phyloP scores from a whole-genome alignment of 2,113 vertebrate species.

The Limanda limanda region DNA sequence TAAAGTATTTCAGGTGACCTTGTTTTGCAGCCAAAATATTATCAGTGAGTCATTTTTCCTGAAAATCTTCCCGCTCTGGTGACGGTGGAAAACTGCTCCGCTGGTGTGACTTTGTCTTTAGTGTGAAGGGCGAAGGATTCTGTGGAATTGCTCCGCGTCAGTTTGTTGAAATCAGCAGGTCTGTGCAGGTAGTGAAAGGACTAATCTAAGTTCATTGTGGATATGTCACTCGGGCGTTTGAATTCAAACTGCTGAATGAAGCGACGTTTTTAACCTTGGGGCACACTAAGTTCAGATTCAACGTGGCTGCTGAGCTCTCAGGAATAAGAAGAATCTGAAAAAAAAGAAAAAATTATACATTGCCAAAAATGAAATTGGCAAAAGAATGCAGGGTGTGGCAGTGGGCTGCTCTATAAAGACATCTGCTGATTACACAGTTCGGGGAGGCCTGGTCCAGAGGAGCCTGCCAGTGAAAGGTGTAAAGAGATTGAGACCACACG shows the following conservation, averaged over 20 bases:
- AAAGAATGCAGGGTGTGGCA: conserved; percentile 62
- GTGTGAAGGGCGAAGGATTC: conserved; percentile 48
- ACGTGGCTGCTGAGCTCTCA: conserved; percentile 63
- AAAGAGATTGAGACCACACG: conserved; percentile 76
- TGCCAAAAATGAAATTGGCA: conserved; percentile 70
- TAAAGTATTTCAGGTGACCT: too few relatives aligned
- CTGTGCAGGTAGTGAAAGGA: conserved; percentile 39
- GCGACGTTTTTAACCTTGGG: conserved; percentile 54
- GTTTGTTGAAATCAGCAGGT: conserved; percentile 69
- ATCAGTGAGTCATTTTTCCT: conserved; percentile 8
- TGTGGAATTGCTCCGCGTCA: conserved; percentile 39
- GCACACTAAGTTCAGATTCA: conserved; percentile 65
- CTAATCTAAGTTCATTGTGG: conserved; percentile 47
- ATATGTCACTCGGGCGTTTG: conserved; percentile 49
- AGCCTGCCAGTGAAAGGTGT: conserved; percentile 74
- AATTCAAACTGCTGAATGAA: conserved; percentile 67
- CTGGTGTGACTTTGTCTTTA: conserved; percentile 41
- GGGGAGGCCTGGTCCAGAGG: conserved; percentile 71
- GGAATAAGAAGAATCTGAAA: conserved; percentile 68
- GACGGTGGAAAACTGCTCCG: conserved; percentile 36
- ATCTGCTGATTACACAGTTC: conserved; percentile 84
- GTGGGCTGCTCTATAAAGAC: conserved; percentile 78
- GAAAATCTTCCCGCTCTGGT: conserved; percentile 1
- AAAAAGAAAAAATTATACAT: conserved; percentile 45
- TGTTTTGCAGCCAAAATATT: neutral